Evolutionary conservation across 2,113 vertebrate species (phyloP).

Genomic region (Halcyon malimbica): DNA sequence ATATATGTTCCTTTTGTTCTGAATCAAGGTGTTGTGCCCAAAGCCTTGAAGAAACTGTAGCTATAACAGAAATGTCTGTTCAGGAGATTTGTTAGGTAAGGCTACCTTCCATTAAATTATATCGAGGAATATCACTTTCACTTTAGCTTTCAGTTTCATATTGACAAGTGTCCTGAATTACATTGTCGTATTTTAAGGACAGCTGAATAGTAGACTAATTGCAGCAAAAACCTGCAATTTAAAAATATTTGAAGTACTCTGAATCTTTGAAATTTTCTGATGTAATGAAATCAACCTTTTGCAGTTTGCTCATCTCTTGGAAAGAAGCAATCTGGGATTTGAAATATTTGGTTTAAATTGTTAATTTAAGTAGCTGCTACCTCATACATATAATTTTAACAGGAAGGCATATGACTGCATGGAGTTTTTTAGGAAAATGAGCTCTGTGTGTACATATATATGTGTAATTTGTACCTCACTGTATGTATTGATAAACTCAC

Average conservation of each 20-base stretch:
- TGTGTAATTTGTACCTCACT: neutral
- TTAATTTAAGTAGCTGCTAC: neutral
- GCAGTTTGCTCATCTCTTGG: neutral
- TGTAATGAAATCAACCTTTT: neutral
- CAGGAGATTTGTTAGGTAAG: neutral
- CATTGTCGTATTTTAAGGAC: neutral
- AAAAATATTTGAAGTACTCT: neutral
- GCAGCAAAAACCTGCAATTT: neutral
- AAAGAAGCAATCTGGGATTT: neutral
- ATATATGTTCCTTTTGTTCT: neutral
- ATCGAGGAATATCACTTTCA: neutral
- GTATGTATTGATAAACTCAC: neutral
- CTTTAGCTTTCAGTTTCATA: neutral
- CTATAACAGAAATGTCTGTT: neutral
- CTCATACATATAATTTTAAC: neutral
- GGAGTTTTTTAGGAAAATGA: neutral
- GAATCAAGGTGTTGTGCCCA: neutral
- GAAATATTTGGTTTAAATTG: neutral
- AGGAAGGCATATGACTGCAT: neutral
- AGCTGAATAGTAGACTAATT: neutral
- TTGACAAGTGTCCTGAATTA: neutral
- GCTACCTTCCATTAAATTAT: neutral
- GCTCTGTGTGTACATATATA: neutral
- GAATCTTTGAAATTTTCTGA: neutral
- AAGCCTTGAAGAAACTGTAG: neutral